These are phyloP conservation scores for Sepioteuthis lessoniana DNA, from an alignment of 2,888 invertebrate genomes.

Conservation along the genomic window DNA sequence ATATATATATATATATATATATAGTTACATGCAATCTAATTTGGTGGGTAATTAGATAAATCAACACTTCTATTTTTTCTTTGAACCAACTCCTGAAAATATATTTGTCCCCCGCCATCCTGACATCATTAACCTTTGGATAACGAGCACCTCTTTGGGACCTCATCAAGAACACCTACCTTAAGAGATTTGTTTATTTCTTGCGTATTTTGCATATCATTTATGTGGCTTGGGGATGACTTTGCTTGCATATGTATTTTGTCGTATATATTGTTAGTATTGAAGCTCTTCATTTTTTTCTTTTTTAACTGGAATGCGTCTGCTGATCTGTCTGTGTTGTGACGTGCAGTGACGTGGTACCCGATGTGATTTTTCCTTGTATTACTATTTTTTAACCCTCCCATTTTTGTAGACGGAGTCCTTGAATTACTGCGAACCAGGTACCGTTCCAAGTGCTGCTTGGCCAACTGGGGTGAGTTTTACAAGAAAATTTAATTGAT, in stretches of 20 bases:
- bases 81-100: too few relatives aligned
- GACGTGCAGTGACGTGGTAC: not conserved
- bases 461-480: conserved; percentile 43
- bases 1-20: too few relatives aligned
- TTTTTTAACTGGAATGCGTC: too few relatives aligned
- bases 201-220: not conserved
- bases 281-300: not conserved
- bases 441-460: not conserved
- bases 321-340: not conserved
- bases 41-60: too few relatives aligned
- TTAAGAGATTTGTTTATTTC: not conserved
- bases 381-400: conserved; percentile 34
- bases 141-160: not conserved
- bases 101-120: too few relatives aligned
- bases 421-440: conserved; percentile 39
- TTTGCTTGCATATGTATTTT: not conserved
- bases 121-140: too few relatives aligned
- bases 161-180: not conserved
- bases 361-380: not conserved
- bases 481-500: not conserved
- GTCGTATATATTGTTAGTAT: not conserved
- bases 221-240: not conserved
- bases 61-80: too few relatives aligned
- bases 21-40: too few relatives aligned
- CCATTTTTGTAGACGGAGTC: conserved; percentile 46